Evolutionary conservation across 1,140 invertebrate species (phyloP), one percentile per base, ranked within the genome.

Genomic region (Drosophila pruinosa): DNA sequence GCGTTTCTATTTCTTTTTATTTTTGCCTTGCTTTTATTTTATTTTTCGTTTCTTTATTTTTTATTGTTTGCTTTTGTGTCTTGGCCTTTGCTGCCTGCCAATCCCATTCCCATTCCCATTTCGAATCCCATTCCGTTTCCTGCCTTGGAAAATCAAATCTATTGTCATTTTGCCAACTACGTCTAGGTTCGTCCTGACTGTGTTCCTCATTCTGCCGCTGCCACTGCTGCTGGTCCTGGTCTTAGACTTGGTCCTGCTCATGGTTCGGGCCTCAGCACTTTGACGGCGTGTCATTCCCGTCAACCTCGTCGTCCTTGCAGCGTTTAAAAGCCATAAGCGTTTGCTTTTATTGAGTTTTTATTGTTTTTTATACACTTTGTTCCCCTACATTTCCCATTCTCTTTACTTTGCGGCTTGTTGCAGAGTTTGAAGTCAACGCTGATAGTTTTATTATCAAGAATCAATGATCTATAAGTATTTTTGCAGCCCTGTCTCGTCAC

Each of bases 281-380:
- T 86, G 74, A 70, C 71, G 72, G 82, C 65, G 69, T 75, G 67
- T 75, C 62, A 43, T 43, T 67, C 34, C 53, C 57, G 70, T 74
- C 59, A 50, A 56, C 68, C 72, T 78, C 53, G 21, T 47, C 75
- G 65, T 72, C 72, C 41, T 63, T 54, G 75, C 76, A 54, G 59
- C 72, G 75, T 80, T 88, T 78, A 82, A 86, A 88, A 88, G 82
- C 82, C 71, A 79, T 80, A 41, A 88, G 82, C 78, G 76, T 78
- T 88, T 70, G 78, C 74, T 78, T 86, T 86, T 86, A 86, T 86
- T 88, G 82, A 88, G 82, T 88, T 86, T 86, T 86, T 86, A 86
- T 86, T 86, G 82, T 86, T 86, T 86, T 86, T 88, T 88, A 86
- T 86, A 72, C 65, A 62, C 63, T 76, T 48, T 78, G 34, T 31